Base-by-base conservation (phyloP, 2,113 vertebrate genomes). In the Phyllostomus hastatus region DNA sequence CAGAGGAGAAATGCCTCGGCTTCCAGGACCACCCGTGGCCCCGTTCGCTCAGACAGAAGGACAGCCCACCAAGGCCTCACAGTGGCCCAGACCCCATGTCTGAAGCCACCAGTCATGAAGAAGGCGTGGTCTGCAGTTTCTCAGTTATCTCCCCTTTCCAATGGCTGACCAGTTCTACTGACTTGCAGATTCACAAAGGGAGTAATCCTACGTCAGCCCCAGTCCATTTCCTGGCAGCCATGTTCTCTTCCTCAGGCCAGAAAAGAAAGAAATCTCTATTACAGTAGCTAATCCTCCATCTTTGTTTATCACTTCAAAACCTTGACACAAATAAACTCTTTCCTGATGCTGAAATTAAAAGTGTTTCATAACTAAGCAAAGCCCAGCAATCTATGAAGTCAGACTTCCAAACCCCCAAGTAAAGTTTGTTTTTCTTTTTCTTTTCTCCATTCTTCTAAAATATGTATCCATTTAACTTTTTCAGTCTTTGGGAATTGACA, bases 231-330 rank as follows among this genome's bases (percentile, higher is more conserved):
- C 59, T 76, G 52, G 78, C 85, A 79, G 16, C 31, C 4, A 31
- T 67, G 28, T 61, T 87, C 66, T 41, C 54, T 97, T 33, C 31
- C 28, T 88, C n/a, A 4, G n/a, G 70, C 72, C 90, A 96, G 67
- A 14, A 54, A 54, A 26, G 28, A 70, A 72, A 61, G 38, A 35
- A 81, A 28, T 73, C 17, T 54, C 85, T 83, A 57, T 96, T 54
- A 38, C 38, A 10, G 66, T 11, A 80, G 48, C 88, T 96, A 91
- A 80, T 92, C 73, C 59, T 70, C 35, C 46, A 79, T n/a, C 85
- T 95, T 90, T 96, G 31, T 73, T 96, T 79, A 88, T 92, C 72
- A 82, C 78, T 85, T 93, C 46, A 85, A 96, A 93, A 88, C 87
- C n/a, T 80, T 73, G 48, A 14, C 38, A 24, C 38, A 43, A 76